Base-by-base conservation (phyloP, 2,113 vertebrate species). In the Podilymbus podiceps region DNA sequence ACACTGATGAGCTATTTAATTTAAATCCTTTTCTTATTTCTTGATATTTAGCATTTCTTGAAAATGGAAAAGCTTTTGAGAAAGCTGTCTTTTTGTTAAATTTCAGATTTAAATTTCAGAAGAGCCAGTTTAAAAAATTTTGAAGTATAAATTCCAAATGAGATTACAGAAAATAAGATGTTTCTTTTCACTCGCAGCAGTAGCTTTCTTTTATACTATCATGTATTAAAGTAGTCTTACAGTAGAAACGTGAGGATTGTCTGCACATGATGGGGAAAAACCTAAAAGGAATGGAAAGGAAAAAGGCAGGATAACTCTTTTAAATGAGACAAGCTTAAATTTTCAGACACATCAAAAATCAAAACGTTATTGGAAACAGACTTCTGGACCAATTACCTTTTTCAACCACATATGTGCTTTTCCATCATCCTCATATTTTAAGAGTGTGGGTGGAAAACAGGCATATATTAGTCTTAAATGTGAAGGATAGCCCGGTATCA, bases 341-440 rank as follows among this genome's bases (percentile, higher is more conserved):
- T 84, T 85, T 96, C 88, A 80, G 64, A 56, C 56, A 84, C 25
- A 71, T 90, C 0, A 31, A 44, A 93, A 82, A 71, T 90, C 0
- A 31, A 44, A 93, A 82, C 44, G 62, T 72, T 95, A 86, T 73
- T 97, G 14, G 69, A 96, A 95, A 58, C 90, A 93, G 90, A 87
- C 8, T 73, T 94, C 69, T 96, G 86, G 77, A 90, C 28, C 15
- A 38, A 28, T 87, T 89, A 85, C 14, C 30, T 89, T 73, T 94
- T 89, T 42, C 80, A 88, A 47, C 63, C 53, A 62, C 31, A 2
- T 47, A 72, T 63, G n/a, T 49, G 44, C 33, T 96, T 86, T 96
- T 90, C 64, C 56, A 7, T 84, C 47, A n/a, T 71, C 55, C 55
- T 91, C 25, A 5, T 90, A 73, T 90, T 93, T 91, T 90, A 91